Conservation (phyloP, 2,797 vertebrate species). For the Sphaeramia orbicularis region DNA sequence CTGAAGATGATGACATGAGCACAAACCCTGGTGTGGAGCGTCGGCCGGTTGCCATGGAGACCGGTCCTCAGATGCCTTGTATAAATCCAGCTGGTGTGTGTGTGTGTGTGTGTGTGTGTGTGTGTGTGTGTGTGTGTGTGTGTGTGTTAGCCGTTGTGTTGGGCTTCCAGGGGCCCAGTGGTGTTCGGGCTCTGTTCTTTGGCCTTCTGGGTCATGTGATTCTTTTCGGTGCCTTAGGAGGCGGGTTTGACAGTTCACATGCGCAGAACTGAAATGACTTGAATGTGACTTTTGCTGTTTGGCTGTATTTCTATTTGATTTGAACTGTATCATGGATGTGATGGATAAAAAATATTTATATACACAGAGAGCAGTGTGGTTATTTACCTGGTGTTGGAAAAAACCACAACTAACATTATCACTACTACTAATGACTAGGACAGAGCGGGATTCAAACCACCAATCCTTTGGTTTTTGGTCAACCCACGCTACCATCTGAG, state of each 20-base stretch:
- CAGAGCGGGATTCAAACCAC: too few species aligned
- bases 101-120: constrained; percentile 19
- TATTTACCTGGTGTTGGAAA: constrained; percentile 12
- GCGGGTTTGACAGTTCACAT: constrained; percentile 28
- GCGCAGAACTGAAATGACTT: constrained; percentile 60
- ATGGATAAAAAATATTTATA: constrained; percentile 76
- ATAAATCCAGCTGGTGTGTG: constrained; percentile 27
- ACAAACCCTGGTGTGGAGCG: too few species aligned
- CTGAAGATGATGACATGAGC: too few species aligned
- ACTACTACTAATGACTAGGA: too few species aligned
- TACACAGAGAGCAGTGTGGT: constrained; percentile 40
- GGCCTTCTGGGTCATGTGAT: constrained; percentile 11
- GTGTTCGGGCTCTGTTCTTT: constrained; percentile 7
- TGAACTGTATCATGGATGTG: constrained; percentile 68
- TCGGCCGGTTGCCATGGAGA: not conserved
- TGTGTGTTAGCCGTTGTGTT: too few species aligned
- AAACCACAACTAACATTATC: too few species aligned
- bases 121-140: constrained; percentile 26
- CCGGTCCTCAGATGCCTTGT: constrained; percentile 25
- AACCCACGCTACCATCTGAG: too few species aligned
- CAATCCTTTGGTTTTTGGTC: too few species aligned
- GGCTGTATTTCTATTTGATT: constrained; percentile 65
- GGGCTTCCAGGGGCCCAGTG: constrained; percentile 47
- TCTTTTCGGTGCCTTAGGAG: constrained; percentile 74
- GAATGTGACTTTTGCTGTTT: constrained; percentile 71